Percentiles rank a stretch among this genome's conserved stretches.
Evolutionary conservation across 1,140 invertebrate species (phyloP).

Genomic region (Gonioctena quinquepunctata): DNA sequence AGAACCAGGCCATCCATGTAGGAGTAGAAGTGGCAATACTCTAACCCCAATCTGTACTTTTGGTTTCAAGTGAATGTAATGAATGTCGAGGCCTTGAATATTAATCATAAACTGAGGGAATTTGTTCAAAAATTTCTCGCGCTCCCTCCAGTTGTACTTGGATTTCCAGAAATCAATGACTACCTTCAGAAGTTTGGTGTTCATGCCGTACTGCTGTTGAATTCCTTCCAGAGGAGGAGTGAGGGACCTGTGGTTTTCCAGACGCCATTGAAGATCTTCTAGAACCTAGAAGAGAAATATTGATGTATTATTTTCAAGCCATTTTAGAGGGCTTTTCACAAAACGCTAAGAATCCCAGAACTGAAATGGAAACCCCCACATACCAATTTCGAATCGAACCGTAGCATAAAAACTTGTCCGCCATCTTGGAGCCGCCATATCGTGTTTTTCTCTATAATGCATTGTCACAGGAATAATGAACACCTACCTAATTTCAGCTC

Average conservation of each 20-base stretch:
- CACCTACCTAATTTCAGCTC: too few species aligned
- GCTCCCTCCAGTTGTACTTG: conserved; percentile 75
- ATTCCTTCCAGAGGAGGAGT: conserved; percentile 67
- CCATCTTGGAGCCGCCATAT: too few species aligned
- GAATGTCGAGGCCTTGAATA: conserved; percentile 65
- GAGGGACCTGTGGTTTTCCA: conserved; percentile 62
- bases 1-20: conserved; percentile 92
- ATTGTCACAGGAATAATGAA: too few species aligned
- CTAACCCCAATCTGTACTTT: conserved; percentile 42
- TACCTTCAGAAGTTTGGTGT: conserved; percentile 67
- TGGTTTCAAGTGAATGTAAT: conserved; percentile 68
- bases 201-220: conserved; percentile 79
- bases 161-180: conserved; percentile 78
- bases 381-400: too few species aligned
- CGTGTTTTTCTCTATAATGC: too few species aligned
- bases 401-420: too few species aligned
- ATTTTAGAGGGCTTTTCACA: too few species aligned
- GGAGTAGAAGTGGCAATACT: conserved; percentile 67
- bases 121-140: conserved; percentile 69
- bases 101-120: conserved; percentile 75
- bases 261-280: conserved; percentile 63
- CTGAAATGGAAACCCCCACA: too few species aligned
- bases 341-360: too few species aligned
- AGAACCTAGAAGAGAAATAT: too few species aligned
- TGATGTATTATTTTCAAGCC: too few species aligned